Conservation (phyloP, 2,797 vertebrate genomes). For the Pseudomugil gertrudae region DNA sequence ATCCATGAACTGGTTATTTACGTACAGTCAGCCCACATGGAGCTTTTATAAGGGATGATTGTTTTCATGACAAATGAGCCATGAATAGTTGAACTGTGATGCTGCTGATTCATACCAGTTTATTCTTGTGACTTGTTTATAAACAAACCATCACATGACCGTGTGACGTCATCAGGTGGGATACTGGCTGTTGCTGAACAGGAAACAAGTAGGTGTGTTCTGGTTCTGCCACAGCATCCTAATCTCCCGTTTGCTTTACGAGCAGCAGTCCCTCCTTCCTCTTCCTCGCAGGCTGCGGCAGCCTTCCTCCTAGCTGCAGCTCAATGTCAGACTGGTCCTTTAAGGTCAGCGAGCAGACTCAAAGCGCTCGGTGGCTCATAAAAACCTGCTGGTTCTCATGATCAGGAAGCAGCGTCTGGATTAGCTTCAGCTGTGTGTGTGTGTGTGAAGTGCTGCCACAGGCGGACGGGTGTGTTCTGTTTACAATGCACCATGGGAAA, state of each 20-base stretch:
- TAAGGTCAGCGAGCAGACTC: constrained; percentile 40
- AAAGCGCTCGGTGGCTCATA: constrained; percentile 42
- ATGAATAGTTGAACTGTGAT: too few species aligned
- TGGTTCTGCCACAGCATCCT: neutral
- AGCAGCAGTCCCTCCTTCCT: too few species aligned
- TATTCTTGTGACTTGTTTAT: too few species aligned
- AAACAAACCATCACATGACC: neutral
- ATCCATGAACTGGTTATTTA: too few species aligned
- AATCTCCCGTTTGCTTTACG: neutral
- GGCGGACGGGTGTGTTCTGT: constrained; percentile 71
- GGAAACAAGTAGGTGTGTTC: neutral
- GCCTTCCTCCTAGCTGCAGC: neutral
- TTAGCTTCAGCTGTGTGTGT: constrained; percentile 45
- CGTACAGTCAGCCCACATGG: too few species aligned
- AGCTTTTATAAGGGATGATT: too few species aligned
- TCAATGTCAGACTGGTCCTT: constrained; percentile 18
- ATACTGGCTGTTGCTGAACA: neutral
- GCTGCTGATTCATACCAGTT: too few species aligned
- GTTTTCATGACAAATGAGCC: too few species aligned
- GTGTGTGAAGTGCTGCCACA: constrained; percentile 60
- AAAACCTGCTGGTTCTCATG: constrained; percentile 37
- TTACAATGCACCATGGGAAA: constrained; percentile 72
- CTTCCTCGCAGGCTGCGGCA: neutral
- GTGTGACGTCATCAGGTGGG: neutral
- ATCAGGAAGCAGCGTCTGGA: constrained; percentile 53